Percentiles rank a stretch among this genome's conserved stretches.
Conservation (phyloP, 2,888 invertebrate species). For the Gortyna flavago region DNA sequence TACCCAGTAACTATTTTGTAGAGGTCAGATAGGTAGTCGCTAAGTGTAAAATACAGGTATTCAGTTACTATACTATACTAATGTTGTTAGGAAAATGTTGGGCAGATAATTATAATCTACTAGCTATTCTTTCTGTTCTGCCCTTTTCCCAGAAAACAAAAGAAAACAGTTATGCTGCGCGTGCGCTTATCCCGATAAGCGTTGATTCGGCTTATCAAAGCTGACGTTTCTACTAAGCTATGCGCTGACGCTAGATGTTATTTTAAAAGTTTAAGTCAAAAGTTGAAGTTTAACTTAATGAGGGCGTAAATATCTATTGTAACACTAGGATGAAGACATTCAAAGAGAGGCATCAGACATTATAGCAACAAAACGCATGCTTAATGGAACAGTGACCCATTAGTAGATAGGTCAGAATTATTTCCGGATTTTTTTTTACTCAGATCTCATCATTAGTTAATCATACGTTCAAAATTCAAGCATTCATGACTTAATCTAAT, state of each 20-base stretch:
- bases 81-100: neutral
- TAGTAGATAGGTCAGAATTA: no score
- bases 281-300: neutral
- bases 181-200: neutral
- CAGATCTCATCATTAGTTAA: no score
- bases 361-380: no score
- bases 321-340: neutral
- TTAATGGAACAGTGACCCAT: no score
- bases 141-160: neutral
- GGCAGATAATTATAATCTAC: neutral
- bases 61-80: no score
- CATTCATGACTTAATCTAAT: no score
- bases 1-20: neutral
- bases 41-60: neutral
- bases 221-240: neutral
- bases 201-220: neutral
- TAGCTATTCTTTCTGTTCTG: neutral
- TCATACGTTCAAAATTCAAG: no score
- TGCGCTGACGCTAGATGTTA: neutral
- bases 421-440: no score
- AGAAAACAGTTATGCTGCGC: neutral
- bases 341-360: conserved; percentile 21
- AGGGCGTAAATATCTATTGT: no score
- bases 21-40: neutral
- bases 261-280: neutral